These are phyloP conservation scores for Turdus rufiventris DNA, from an alignment of 2,113 vertebrate genomes.

Conservation along the genomic window DNA sequence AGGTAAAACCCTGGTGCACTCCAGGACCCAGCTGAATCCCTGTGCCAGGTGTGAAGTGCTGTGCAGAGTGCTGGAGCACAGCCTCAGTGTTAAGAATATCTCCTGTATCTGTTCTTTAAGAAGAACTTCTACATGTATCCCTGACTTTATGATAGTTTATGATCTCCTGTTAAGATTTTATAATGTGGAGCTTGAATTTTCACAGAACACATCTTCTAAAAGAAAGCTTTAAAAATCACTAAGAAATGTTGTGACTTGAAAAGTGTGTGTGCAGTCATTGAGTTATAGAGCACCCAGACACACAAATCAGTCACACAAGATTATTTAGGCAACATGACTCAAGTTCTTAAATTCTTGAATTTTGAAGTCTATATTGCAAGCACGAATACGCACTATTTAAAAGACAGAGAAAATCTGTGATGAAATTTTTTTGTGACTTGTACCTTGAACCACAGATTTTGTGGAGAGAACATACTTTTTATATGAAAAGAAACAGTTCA, in stretches of 20 bases:
- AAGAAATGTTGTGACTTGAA: not conserved
- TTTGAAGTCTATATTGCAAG: not conserved
- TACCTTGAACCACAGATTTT: not conserved
- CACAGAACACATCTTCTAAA: not conserved
- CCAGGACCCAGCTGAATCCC: not conserved
- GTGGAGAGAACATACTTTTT: not conserved
- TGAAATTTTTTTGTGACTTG: not conserved
- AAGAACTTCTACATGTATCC: not conserved
- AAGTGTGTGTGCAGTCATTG: not conserved
- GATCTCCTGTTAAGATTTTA: not conserved
- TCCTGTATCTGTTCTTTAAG: not conserved
- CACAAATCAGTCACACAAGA: not conserved
- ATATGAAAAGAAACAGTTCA: not conserved
- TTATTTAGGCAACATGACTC: not conserved
- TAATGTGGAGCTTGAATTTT: not conserved
- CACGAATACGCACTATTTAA: not conserved
- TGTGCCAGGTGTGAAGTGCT: not conserved
- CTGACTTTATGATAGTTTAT: not conserved
- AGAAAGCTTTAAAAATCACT: not conserved
- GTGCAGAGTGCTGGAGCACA: not conserved
- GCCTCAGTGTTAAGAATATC: not conserved
- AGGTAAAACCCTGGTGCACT: not conserved
- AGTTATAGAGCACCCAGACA: not conserved
- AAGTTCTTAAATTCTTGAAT: not conserved
- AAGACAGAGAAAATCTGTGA: not conserved